Evolutionary conservation across 1,140 invertebrate genomes (phyloP), one percentile per base, ranked within the genome.

Genomic region (Rhagoletis pomonella): DNA sequence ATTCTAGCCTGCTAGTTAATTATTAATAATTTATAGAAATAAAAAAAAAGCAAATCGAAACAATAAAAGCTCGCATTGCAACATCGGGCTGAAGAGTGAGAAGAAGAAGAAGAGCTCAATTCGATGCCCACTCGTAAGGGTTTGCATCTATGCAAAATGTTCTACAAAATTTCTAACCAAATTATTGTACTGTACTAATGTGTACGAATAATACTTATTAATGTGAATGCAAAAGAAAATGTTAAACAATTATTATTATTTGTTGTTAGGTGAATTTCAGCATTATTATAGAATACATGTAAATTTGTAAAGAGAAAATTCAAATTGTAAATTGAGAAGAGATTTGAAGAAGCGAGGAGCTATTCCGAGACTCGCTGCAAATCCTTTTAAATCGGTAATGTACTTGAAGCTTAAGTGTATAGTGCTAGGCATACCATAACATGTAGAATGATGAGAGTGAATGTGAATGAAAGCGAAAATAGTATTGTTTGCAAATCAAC

Each of bases 351-450:
- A 73, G 67, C 39, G 14, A 14, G 17, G 42, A n/a, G 10, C 6
- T 9, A 17, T 12, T 14, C 1, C 67, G n/a, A 29, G 14, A 73
- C 10, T 73, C 44, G 73, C 73, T n/a, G 3, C 4, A 29, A 55
- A 81, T 81, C 73, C 73, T 81, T 81, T 81, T 58, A 47, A 81
- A 81, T 55, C 73, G 73, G 73, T 81, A 55, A 81, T 81, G 73
- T 81, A 81, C 73, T 81, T 81, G 73, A 81, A 81, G 47, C 47
- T 55, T 81, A 81, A 19, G 44, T 81, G 73, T 81, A 81, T 58
- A 81, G 19, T 81, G 47, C 17, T 86, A 86, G 58, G 42, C 84
- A 62, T 86, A 86, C 84, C 17, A 44, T 47, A 4, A 55, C 29
- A 55, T 81, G 73, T 81, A 81, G 73, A 29, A 55, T 69, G n/a